These are phyloP conservation scores for Drosophila bunnanda DNA, from an alignment of 2,888 invertebrate species.

Conservation along the genomic window DNA sequence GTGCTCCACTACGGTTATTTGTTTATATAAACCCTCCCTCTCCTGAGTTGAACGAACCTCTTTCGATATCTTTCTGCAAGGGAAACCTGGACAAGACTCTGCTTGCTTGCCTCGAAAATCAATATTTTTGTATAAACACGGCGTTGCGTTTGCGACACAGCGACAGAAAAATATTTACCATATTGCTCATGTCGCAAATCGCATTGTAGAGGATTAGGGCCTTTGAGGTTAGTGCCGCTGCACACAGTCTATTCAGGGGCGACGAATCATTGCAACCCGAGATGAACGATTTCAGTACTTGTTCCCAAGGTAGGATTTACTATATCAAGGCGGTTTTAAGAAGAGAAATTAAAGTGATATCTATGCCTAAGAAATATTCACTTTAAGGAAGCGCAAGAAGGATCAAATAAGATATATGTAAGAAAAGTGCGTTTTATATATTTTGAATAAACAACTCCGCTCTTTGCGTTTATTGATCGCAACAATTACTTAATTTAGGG, in stretches of 20 bases:
- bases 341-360: not conserved
- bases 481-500: not conserved
- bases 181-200: constrained; percentile 26
- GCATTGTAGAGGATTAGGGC: constrained; percentile 21
- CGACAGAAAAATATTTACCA: constrained; percentile 15
- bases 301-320: no score
- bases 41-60: constrained; percentile 60
- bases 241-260: not conserved
- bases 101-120: constrained; percentile 52
- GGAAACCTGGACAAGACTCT: constrained; percentile 1
- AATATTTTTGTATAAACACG: constrained; percentile 64
- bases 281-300: not conserved
- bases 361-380: not conserved
- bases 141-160: constrained; percentile 22
- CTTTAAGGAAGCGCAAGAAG: not conserved
- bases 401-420: no score
- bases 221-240: no score
- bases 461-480: constrained; percentile 4
- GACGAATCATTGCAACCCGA: not conserved
- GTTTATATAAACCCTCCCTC: constrained; percentile 1
- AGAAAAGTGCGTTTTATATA: no score
- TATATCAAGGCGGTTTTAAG: not conserved
- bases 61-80: constrained; percentile 11
- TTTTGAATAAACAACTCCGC: no score
- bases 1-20: not conserved